phyloP scores from a whole-genome alignment of 92 coral and sea anemone genomes.

The Paramuricea clavata region DNA sequence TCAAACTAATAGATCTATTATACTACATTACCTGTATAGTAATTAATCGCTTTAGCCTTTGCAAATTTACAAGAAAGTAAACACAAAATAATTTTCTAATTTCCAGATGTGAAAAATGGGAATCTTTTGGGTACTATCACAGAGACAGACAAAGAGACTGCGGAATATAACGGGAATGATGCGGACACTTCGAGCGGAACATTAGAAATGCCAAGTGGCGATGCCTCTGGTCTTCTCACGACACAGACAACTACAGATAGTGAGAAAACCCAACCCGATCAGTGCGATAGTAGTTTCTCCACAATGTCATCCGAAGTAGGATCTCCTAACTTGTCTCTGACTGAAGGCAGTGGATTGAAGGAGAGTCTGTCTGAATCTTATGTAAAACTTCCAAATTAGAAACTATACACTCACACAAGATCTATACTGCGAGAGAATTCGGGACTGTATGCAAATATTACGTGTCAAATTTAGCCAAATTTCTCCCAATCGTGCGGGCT shows the following conservation, averaged over 20 bases:
- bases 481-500: too few relatives aligned
- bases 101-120: neutral
- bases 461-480: too few relatives aligned
- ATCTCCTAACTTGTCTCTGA: conserved; percentile 25
- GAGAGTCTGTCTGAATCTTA: conserved; percentile 17
- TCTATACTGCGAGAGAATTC: too few relatives aligned
- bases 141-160: neutral
- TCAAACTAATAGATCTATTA: too few relatives aligned
- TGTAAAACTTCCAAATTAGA: conserved; percentile 12
- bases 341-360: neutral
- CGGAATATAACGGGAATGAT: neutral
- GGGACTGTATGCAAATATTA: too few relatives aligned
- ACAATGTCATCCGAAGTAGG: conserved; percentile 31
- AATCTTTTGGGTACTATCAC: neutral
- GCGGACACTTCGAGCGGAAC: conserved; percentile 13
- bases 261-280: neutral
- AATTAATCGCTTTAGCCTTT: too few relatives aligned
- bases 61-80: too few relatives aligned
- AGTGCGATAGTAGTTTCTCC: conserved; percentile 6
- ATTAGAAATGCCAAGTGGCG: neutral
- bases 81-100: neutral
- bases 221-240: neutral
- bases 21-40: too few relatives aligned
- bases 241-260: neutral
- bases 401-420: too few relatives aligned